Percentiles rank a stretch among this genome's conserved stretches.
These are phyloP conservation scores for Capitulum mitella DNA, from an alignment of 2,888 invertebrate genomes.

Conservation along the genomic window DNA sequence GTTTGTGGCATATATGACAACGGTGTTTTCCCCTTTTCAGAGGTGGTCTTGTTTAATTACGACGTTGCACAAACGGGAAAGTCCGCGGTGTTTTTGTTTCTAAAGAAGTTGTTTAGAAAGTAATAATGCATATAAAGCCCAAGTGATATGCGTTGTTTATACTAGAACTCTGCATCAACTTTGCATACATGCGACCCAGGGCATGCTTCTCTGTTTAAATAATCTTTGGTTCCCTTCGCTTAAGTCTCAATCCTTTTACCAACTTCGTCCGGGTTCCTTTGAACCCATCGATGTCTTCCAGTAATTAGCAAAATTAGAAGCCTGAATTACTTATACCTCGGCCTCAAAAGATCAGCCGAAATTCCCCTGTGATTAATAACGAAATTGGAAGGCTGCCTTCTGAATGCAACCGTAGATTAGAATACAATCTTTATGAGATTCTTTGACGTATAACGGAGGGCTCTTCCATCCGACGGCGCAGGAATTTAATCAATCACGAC, in stretches of 20 bases:
- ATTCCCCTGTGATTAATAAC: background rate
- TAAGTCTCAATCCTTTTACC: background rate
- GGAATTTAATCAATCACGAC: constrained; percentile 26
- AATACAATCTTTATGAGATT: constrained; percentile 10
- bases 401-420: background rate
- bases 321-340: background rate
- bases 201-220: background rate
- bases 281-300: background rate
- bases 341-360: constrained; percentile 9
- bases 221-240: background rate
- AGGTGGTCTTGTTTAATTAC: no score
- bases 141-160: no score
- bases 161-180: background rate
- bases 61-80: no score
- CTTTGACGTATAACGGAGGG: background rate
- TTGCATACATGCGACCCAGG: background rate
- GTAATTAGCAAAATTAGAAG: constrained; percentile 3
- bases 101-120: no score
- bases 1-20: no score
- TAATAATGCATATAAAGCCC: no score
- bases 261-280: background rate
- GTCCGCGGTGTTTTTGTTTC: no score
- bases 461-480: background rate
- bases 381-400: background rate
- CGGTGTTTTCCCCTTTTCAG: no score